Conservation (phyloP, 2,888 invertebrate species). For the Autographa gamma region DNA sequence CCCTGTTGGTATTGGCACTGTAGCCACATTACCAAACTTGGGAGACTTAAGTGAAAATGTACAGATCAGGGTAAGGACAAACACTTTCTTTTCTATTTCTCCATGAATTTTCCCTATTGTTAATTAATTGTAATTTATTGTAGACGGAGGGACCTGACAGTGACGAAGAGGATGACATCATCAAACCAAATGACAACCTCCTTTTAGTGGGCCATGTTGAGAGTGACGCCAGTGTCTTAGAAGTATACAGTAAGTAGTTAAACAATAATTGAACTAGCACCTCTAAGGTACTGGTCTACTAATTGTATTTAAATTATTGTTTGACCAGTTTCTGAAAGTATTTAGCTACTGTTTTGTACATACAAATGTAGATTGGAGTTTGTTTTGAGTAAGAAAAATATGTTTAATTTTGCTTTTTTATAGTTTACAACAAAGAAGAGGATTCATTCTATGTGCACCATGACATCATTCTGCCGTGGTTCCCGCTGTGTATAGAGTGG, state of each 20-base stretch:
- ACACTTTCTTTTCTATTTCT: too few relatives aligned
- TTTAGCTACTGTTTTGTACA: too few relatives aligned
- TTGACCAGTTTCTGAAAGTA: too few relatives aligned
- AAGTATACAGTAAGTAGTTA: conserved; percentile 93
- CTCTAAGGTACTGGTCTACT: too few relatives aligned
- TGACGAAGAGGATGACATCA: conserved; percentile 96
- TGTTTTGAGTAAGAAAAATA: too few relatives aligned
- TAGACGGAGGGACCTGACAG: conserved; percentile 89
- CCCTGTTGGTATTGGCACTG: conserved; percentile 87
- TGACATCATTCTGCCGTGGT: conserved; percentile 96
- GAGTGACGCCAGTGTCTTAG: conserved; percentile 95
- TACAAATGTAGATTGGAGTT: too few relatives aligned
- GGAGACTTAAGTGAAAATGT: conserved; percentile 86
- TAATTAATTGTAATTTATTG: conserved; percentile 9
- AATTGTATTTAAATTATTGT: too few relatives aligned
- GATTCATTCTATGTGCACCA: conserved; percentile 98
- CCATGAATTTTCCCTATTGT: too few relatives aligned
- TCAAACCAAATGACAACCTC: conserved; percentile 96
- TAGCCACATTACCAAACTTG: conserved; percentile 87
- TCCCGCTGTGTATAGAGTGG: conserved; percentile 98
- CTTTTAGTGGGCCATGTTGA: conserved; percentile 96
- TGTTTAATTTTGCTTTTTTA: conserved; percentile 56
- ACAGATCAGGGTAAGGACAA: conserved; percentile 80
- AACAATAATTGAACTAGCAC: too few relatives aligned
- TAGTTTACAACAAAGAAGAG: conserved; percentile 97